phyloP scores from a whole-genome alignment of 1,140 invertebrate genomes.

The Magallana ariakensis region DNA sequence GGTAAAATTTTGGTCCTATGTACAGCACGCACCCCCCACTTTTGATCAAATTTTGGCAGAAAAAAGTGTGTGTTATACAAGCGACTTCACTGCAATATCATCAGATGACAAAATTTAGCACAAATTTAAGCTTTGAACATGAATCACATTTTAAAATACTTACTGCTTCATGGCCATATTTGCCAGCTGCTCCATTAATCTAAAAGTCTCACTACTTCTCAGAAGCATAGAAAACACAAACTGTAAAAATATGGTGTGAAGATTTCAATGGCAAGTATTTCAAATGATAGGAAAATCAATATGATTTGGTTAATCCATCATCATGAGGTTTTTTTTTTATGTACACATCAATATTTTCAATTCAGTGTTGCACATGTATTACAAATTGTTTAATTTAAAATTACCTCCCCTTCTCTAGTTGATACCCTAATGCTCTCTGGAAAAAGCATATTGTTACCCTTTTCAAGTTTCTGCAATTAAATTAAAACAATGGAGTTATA shows the following conservation, averaged over 20 bases:
- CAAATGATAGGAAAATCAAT: too few relatives aligned
- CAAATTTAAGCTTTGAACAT: too few relatives aligned
- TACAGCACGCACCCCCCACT: too few relatives aligned
- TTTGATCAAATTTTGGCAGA: too few relatives aligned
- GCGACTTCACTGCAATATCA: too few relatives aligned
- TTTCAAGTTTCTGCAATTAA: conserved; percentile 86
- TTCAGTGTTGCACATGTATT: too few relatives aligned
- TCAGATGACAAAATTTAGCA: too few relatives aligned
- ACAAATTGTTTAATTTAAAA: not conserved
- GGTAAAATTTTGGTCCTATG: too few relatives aligned
- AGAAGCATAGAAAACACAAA: conserved; percentile 95
- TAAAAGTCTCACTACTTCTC: conserved; percentile 92
- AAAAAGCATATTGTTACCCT: conserved; percentile 88
- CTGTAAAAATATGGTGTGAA: conserved; percentile 78
- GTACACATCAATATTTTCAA: too few relatives aligned
- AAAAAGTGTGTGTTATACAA: too few relatives aligned
- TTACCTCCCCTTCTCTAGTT: conserved; percentile 88
- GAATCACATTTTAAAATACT: conserved; percentile 67
- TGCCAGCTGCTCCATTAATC: conserved; percentile 95
- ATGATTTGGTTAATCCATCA: too few relatives aligned
- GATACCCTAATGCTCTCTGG: conserved; percentile 92
- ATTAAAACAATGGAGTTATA: not conserved
- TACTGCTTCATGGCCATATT: conserved; percentile 98
- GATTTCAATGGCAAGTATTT: not conserved
- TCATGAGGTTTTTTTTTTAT: too few relatives aligned